Conservation (phyloP, 2,797 vertebrate species). For the Ceyx erithaca region DNA sequence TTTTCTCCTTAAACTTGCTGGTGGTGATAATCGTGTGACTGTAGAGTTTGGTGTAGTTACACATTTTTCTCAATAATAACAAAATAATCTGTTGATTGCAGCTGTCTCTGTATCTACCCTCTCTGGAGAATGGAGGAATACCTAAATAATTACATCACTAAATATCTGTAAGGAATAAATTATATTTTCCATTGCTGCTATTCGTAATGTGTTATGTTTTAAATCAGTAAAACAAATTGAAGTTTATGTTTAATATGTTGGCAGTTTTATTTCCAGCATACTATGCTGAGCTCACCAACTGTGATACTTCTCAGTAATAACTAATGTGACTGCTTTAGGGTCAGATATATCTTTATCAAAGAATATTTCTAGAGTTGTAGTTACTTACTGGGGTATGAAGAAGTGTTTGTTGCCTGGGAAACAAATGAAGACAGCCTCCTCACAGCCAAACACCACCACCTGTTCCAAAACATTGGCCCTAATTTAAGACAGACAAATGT, state of each 20-base stretch:
- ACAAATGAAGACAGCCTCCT: slow-evolving; percentile 52
- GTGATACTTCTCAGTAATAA: slow-evolving; percentile 19
- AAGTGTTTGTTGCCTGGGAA: slow-evolving; percentile 48
- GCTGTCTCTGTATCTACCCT: slow-evolving; percentile 60
- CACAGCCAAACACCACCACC: background rate
- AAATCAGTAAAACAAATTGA: slow-evolving; percentile 67
- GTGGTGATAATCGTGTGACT: background rate
- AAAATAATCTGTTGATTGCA: slow-evolving; percentile 48
- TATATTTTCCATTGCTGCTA: slow-evolving; percentile 62
- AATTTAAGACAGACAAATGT: slow-evolving; percentile 5
- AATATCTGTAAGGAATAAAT: slow-evolving; percentile 73
- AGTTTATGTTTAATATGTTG: slow-evolving; percentile 53
- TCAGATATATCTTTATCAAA: slow-evolving; percentile 55
- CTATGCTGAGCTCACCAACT: slow-evolving; percentile 22
- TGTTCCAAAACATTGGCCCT: slow-evolving; percentile 3
- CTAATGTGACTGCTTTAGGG: slow-evolving; percentile 29
- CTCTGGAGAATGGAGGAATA: slow-evolving; percentile 55
- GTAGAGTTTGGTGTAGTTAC: background rate
- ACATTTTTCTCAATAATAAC: slow-evolving; percentile 28
- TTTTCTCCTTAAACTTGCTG: slow-evolving; percentile 8
- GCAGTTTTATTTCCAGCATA: slow-evolving; percentile 58
- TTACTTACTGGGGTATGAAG: slow-evolving; percentile 33
- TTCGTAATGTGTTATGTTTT: slow-evolving; percentile 61
- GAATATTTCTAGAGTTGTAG: background rate
- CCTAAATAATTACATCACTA: slow-evolving; percentile 80